These are phyloP conservation scores for Elymnias hypermnestra DNA, from an alignment of 1,140 invertebrate species.

Conservation along the genomic window DNA sequence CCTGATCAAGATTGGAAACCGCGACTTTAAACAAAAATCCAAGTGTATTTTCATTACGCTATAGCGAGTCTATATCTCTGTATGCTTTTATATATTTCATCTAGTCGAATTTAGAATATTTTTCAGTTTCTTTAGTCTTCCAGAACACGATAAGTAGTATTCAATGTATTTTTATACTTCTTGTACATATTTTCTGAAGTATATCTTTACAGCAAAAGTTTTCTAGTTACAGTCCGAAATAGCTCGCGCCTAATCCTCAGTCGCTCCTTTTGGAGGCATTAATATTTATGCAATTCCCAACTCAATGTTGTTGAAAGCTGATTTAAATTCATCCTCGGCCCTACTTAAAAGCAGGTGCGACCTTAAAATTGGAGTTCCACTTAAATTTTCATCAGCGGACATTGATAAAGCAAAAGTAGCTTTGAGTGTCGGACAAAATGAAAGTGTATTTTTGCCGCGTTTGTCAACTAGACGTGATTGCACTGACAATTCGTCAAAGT, in stretches of 20 bases:
- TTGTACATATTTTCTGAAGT: too few species aligned
- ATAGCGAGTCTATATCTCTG: too few species aligned
- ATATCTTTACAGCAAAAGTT: slow-evolving; percentile 2
- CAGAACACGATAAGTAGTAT: too few species aligned
- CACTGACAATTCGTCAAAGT: slow-evolving; percentile 12
- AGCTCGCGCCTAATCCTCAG: slow-evolving; percentile 40
- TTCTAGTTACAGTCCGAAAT: slow-evolving; percentile 13
- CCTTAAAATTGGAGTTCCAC: slow-evolving; percentile 44
- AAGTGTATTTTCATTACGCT: too few species aligned
- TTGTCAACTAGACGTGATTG: slow-evolving; percentile 13
- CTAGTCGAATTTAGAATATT: too few species aligned
- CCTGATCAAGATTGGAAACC: too few species aligned
- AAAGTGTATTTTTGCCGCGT: slow-evolving; percentile 9
- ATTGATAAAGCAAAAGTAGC: slow-evolving; percentile 30
- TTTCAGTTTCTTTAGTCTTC: too few species aligned
- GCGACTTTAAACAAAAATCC: too few species aligned
- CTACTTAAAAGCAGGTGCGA: slow-evolving; percentile 43
- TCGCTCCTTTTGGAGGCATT: slow-evolving; percentile 45
- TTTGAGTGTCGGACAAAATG: slow-evolving; percentile 21
- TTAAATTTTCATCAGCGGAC: slow-evolving; percentile 44
- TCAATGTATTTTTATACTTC: too few species aligned
- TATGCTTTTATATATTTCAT: too few species aligned
- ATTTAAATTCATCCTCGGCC: slow-evolving; percentile 61
- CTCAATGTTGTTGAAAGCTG: slow-evolving; percentile 51
- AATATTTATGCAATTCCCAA: slow-evolving; percentile 61